A percentile compares a stretch with the other conserved stretches of the same genome.
phyloP scores from a whole-genome alignment of 1,140 invertebrate genomes.

The Trachymyrmex cornetzi region DNA sequence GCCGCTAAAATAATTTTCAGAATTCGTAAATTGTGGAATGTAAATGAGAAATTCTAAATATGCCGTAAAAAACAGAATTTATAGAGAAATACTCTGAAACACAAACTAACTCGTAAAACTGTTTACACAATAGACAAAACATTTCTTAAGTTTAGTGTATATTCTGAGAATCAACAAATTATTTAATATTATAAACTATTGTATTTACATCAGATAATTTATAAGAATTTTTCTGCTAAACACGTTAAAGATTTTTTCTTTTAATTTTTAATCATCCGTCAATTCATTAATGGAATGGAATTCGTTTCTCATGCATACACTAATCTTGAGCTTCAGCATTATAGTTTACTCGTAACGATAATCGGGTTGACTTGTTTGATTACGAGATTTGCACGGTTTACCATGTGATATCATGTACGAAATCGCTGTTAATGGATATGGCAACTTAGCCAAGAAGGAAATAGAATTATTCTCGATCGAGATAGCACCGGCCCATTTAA shows the following conservation, averaged over 20 bases:
- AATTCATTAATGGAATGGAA: not conserved
- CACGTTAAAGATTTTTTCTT: not conserved
- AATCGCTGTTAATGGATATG: constrained; percentile 61
- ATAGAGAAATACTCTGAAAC: not conserved
- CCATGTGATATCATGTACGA: constrained; percentile 60
- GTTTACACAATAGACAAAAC: not conserved
- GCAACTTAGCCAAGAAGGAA: constrained; percentile 39
- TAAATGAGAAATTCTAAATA: not conserved
- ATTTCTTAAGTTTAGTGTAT: not conserved
- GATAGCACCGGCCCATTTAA: constrained; percentile 13
- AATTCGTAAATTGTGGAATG: not conserved
- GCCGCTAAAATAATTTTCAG: constrained; percentile 87
- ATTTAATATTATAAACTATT: not conserved
- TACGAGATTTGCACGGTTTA: constrained; percentile 36
- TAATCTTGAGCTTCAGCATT: not conserved
- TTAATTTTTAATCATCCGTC: not conserved
- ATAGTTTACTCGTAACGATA: not conserved
- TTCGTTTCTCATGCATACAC: not conserved
- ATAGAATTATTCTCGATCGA: constrained; percentile 53
- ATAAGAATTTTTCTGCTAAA: not conserved
- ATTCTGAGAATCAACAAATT: not conserved
- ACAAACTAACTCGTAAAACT: not conserved
- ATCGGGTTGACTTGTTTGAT: constrained; percentile 45
- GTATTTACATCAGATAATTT: not conserved
- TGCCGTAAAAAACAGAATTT: not conserved